Conservation (phyloP, 2,888 invertebrate genomes). For the Dryomyza anilis region DNA sequence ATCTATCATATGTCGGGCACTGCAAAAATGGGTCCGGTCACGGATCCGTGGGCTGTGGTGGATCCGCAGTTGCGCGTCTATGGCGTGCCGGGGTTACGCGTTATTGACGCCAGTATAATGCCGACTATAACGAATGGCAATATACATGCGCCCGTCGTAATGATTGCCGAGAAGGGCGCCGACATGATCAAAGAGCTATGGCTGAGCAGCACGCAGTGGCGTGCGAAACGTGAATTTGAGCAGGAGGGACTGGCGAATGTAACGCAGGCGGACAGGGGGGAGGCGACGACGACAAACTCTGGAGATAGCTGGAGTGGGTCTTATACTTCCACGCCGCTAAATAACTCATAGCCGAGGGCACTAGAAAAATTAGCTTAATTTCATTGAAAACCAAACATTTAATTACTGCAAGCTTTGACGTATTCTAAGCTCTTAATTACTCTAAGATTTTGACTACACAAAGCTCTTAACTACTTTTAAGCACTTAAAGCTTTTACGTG, state of each 20-base stretch:
- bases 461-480: too few relatives aligned
- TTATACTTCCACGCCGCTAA: too few relatives aligned
- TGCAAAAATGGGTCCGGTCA: conserved; percentile 81
- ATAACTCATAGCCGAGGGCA: neutral
- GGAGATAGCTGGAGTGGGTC: too few relatives aligned
- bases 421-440: too few relatives aligned
- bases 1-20: conserved; percentile 87
- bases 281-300: too few relatives aligned
- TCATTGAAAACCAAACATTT: too few relatives aligned
- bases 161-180: conserved; percentile 86
- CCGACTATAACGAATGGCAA: conserved; percentile 86
- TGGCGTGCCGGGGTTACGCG: conserved; percentile 77
- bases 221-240: conserved; percentile 18
- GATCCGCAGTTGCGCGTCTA: conserved; percentile 78
- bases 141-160: conserved; percentile 84
- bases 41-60: conserved; percentile 80
- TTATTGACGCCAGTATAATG: conserved; percentile 89
- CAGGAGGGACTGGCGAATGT: conserved; percentile 23
- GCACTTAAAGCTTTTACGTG: too few relatives aligned
- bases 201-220: conserved; percentile 56
- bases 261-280: conserved; percentile 12
- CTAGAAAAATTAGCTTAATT: too few relatives aligned
- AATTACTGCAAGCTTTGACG: too few relatives aligned
- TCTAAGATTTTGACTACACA: too few relatives aligned
- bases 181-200: conserved; percentile 80